Base-by-base conservation (phyloP, 2,797 vertebrate species). In the Rachycentron canadum region DNA sequence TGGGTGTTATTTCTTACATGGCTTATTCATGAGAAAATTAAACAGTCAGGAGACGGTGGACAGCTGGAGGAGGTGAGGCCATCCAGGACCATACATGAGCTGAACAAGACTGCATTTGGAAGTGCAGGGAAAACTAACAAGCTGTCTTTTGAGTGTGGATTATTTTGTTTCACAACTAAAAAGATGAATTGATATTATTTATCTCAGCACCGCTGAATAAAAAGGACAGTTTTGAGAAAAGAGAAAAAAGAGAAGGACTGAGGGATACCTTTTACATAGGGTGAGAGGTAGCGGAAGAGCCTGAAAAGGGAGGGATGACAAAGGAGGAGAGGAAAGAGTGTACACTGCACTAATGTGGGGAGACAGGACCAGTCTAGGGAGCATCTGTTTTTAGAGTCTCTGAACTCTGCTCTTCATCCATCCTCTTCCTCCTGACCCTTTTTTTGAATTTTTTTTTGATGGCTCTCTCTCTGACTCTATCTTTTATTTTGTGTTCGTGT, bases 321-420 rank as follows among this genome's bases (percentile, higher is more conserved):
- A 49, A 71, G 55, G 72, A 78, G 52, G 28, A 73, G 50, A 69
- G 67, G 40, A 47, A 74, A 41, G 73, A 72, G 75, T 55, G 79
- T 69, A 73, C 74, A 64, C 59, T 81, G 80, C 86, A 87, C 89
- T 93, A 90, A 93, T 91, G 88, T 90, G 82, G 81, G 76, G 83
- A 89, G 91, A 93, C 89, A 90, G 77, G 80, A 60, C 61, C 64
- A 71, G 89, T 79, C 88, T 73, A 34, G 86, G 86, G 88, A 93
- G 83, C 85, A 87, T 92, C 91, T 92, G 91, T 86, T 94, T 92
- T 88, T 90, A 91, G 82, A 91, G 78, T 26, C 78, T 72, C 55
- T 73, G 68, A 86, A 79, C 79, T 66, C 50, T 67, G 56, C 79
- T 75, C 65, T 78, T 74, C 65, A 68, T 77, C 59, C 69, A 71